A percentile compares a stretch with the other conserved stretches of the same genome.
phyloP scores from a whole-genome alignment of 2,797 vertebrate genomes.

The Hafferia zeledoni region DNA sequence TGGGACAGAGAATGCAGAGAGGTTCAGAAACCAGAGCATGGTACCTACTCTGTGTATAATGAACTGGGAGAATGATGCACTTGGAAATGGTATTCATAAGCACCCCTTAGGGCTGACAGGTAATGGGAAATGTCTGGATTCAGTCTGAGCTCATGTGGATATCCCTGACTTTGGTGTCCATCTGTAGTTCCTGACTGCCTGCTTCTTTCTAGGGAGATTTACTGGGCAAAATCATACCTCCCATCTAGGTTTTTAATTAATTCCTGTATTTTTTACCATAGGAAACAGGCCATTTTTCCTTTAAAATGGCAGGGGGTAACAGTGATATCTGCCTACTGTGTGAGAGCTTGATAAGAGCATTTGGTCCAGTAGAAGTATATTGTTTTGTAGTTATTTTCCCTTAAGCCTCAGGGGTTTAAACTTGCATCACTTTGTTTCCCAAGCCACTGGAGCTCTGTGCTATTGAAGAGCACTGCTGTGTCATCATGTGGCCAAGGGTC shows the following conservation, averaged over 20 bases:
- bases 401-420: not conserved
- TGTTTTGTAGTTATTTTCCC: not conserved
- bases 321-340: not conserved
- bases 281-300: not conserved
- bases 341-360: not conserved
- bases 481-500: not conserved
- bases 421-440: not conserved
- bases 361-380: not conserved
- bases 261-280: not conserved
- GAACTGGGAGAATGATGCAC: not conserved
- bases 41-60: not conserved
- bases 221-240: not conserved
- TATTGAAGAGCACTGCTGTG: not conserved
- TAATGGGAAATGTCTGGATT: not conserved
- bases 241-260: accelerated
- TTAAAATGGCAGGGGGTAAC: not conserved
- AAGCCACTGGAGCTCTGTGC: not conserved
- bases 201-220: not conserved
- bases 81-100: not conserved
- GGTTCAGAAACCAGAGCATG: not conserved
- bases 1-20: not conserved
- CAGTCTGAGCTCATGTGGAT: not conserved
- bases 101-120: accelerated
- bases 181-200: not conserved
- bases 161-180: not conserved